Percentiles rank a stretch among this genome's conserved stretches.
Evolutionary conservation across 2,797 vertebrate genomes (phyloP).

Genomic region (Pipistrellus kuhlii): DNA sequence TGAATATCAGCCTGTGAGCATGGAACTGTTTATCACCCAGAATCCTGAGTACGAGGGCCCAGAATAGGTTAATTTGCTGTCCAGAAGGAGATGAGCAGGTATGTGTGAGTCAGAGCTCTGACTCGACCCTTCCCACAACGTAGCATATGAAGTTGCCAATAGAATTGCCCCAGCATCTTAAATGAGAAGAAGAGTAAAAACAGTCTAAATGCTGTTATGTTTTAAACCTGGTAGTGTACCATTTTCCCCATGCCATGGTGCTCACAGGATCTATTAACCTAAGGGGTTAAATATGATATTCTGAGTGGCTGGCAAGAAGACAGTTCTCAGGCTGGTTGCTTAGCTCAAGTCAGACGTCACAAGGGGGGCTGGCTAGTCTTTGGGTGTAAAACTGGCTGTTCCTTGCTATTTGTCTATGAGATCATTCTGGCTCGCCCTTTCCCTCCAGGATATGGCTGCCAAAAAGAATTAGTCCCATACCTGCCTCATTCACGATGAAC

Average conservation of each 20-base stretch:
- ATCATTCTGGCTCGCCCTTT: slow-evolving; percentile 73
- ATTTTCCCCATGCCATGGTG: neutral
- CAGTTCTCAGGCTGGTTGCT: slow-evolving; percentile 49
- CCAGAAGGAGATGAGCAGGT: neutral
- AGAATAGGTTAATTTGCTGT: neutral
- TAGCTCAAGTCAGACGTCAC: slow-evolving; percentile 48
- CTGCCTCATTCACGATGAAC: slow-evolving; percentile 61
- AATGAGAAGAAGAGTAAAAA: neutral
- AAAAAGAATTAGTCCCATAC: slow-evolving; percentile 75
- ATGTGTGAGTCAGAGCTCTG: neutral
- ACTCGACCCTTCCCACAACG: neutral
- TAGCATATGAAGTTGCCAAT: neutral
- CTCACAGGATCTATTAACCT: neutral
- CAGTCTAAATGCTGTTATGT: neutral
- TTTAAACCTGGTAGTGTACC: neutral
- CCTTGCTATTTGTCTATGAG: slow-evolving; percentile 62
- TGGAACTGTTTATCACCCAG: neutral
- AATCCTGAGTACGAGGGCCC: neutral
- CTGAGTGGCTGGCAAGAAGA: neutral
- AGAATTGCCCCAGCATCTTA: neutral
- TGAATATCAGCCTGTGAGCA: neutral
- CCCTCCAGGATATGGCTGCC: slow-evolving; percentile 43
- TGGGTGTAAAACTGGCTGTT: slow-evolving; percentile 73
- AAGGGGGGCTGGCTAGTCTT: neutral
- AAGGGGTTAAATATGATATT: slow-evolving; percentile 48